phyloP scores from a whole-genome alignment of 2,797 vertebrate species.

The Enteromius trimaculatus region DNA sequence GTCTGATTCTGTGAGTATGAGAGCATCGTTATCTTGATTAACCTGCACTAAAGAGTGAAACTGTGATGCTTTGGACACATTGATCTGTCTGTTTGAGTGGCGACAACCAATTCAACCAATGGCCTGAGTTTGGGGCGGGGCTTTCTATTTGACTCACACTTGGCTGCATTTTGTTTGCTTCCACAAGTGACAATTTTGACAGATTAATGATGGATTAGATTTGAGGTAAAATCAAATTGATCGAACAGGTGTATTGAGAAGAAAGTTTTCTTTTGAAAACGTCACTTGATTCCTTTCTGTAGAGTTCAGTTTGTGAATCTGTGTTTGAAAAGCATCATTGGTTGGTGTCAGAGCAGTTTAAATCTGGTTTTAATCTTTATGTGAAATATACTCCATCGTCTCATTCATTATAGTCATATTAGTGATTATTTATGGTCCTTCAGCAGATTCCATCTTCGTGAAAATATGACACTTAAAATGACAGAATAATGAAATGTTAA shows the following conservation, averaged over 20 bases:
- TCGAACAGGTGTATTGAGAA: background rate
- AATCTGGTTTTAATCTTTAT: background rate
- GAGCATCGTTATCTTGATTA: background rate
- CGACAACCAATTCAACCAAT: background rate
- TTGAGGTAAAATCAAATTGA: background rate
- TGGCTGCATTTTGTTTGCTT: background rate
- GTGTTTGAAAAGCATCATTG: background rate
- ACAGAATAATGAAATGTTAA: background rate
- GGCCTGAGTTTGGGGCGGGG: background rate
- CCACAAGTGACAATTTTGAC: background rate
- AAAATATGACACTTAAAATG: background rate
- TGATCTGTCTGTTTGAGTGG: background rate
- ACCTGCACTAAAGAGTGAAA: background rate
- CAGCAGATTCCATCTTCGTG: background rate
- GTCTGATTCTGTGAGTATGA: conserved; percentile 89
- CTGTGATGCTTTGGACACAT: background rate
- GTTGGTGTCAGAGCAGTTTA: background rate
- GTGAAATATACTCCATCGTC: conserved; percentile 1
- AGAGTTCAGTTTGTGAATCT: background rate
- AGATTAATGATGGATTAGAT: background rate
- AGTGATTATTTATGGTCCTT: background rate
- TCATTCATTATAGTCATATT: background rate
- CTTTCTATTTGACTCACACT: background rate
- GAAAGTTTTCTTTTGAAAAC: background rate
- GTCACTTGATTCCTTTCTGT: background rate